Percentiles rank a stretch among this genome's conserved stretches.
Conservation (phyloP, 1,140 invertebrate genomes). For the Cepaea nemoralis region DNA sequence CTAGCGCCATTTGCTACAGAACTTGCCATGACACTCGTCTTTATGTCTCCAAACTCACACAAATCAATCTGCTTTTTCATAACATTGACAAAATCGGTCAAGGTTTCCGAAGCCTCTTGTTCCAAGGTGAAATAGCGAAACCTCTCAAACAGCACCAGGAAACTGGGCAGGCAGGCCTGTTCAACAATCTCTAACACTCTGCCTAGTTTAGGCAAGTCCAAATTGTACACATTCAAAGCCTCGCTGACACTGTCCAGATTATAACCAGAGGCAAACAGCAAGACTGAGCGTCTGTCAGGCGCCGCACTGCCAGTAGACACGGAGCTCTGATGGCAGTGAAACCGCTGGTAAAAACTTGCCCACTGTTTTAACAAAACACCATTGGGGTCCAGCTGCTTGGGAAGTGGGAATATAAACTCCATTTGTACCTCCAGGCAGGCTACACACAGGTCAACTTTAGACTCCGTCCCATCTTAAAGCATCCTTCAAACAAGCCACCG, state of each 20-base stretch:
- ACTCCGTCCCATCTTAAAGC: too few relatives aligned
- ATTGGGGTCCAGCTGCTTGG: slow-evolving; percentile 4
- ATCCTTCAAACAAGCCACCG: too few relatives aligned
- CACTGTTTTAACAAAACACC: slow-evolving; percentile 23
- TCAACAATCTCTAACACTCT: slow-evolving; percentile 15
- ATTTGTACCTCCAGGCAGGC: neutral
- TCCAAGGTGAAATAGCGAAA: slow-evolving; percentile 19
- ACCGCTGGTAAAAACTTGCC: slow-evolving; percentile 11
- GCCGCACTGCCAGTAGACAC: neutral
- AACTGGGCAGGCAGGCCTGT: slow-evolving; percentile 21
- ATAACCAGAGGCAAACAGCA: slow-evolving; percentile 8
- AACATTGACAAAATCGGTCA: slow-evolving; percentile 18
- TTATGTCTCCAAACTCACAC: slow-evolving; percentile 23
- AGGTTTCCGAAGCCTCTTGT: slow-evolving; percentile 11
- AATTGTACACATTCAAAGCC: neutral
- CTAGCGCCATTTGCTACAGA: slow-evolving; percentile 14
- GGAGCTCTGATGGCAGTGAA: slow-evolving; percentile 1
- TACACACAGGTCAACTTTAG: too few relatives aligned
- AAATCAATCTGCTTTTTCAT: slow-evolving; percentile 14
- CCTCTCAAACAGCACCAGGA: slow-evolving; percentile 28
- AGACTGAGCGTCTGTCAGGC: neutral
- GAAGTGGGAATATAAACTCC: slow-evolving; percentile 19
- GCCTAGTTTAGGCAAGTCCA: neutral
- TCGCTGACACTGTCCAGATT: neutral
- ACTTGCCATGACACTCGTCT: slow-evolving; percentile 15